Percentiles rank a stretch among this genome's conserved stretches.
These are phyloP conservation scores for Camponotus fellah DNA, from an alignment of 2,888 invertebrate species.

Conservation along the genomic window DNA sequence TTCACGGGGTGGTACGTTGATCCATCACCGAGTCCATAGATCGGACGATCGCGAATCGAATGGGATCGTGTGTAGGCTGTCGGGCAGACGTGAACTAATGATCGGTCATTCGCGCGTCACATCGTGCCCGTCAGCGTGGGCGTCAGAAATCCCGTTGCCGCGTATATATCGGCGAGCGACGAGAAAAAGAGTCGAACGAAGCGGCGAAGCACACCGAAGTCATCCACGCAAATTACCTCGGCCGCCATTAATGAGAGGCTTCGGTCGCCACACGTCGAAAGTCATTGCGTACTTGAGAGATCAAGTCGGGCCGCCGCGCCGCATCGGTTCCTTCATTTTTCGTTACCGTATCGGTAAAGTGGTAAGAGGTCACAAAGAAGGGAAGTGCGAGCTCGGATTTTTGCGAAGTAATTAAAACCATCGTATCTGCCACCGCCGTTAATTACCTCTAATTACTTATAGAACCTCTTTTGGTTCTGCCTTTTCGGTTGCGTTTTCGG, in stretches of 20 bases:
- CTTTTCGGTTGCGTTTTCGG: constrained; percentile 67
- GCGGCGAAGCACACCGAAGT: constrained; percentile 68
- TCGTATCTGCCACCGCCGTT: constrained; percentile 68
- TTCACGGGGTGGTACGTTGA: not conserved
- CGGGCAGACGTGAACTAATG: constrained; percentile 75
- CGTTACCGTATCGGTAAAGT: constrained; percentile 65
- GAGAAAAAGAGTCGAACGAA: constrained; percentile 44
- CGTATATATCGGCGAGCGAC: constrained; percentile 36
- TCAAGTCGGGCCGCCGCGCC: constrained; percentile 64
- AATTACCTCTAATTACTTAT: constrained; percentile 75
- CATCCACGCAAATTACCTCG: constrained; percentile 80
- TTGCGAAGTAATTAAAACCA: constrained; percentile 74
- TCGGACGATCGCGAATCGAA: constrained; percentile 33
- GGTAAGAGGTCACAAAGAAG: constrained; percentile 69
- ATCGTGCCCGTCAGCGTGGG: constrained; percentile 71
- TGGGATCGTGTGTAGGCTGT: constrained; percentile 38
- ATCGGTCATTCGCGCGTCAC: constrained; percentile 78
- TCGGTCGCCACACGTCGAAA: constrained; percentile 74
- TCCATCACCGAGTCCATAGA: constrained; percentile 7
- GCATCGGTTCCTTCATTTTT: constrained; percentile 71
- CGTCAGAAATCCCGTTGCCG: constrained; percentile 71
- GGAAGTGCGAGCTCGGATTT: constrained; percentile 70
- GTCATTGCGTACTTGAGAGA: constrained; percentile 73
- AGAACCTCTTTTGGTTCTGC: constrained; percentile 52
- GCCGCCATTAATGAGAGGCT: constrained; percentile 80